These are phyloP conservation scores for Seriola rivoliana DNA, from an alignment of 2,113 vertebrate species.

Conservation along the genomic window DNA sequence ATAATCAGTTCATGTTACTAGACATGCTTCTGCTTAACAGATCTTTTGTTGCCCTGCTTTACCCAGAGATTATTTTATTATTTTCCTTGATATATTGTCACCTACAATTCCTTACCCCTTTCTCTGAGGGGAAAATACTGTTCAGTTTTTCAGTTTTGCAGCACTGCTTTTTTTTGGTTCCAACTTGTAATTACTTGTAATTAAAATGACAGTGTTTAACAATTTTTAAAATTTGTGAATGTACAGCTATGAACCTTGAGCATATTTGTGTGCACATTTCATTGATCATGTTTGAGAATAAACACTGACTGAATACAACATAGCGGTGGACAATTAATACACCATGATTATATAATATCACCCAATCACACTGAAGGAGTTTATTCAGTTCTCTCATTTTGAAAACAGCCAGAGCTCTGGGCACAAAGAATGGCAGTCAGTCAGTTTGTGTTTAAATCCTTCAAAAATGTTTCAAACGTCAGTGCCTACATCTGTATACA, in stretches of 20 bases:
- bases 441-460: not conserved
- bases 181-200: not conserved
- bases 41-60: not conserved
- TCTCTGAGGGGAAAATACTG: not conserved
- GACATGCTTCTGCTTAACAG: not conserved
- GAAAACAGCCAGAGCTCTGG: not conserved
- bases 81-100: not conserved
- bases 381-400: not conserved
- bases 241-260: conserved; percentile 18
- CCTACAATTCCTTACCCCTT: not conserved
- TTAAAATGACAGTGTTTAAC: not conserved
- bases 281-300: conserved; percentile 22
- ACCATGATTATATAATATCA: not conserved
- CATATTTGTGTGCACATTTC: conserved; percentile 24
- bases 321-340: not conserved
- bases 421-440: rapidly evolving
- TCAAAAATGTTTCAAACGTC: not conserved
- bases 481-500: not conserved
- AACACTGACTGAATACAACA: conserved; percentile 9
- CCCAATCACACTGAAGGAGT: not conserved
- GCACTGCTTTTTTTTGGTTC: not conserved
- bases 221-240: conserved; percentile 36
- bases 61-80: not conserved
- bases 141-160: not conserved
- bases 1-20: not conserved